Percentiles rank a stretch among this genome's conserved stretches.
Evolutionary conservation across 2,797 vertebrate genomes (phyloP).

Genomic region (Champsocephalus esox): DNA sequence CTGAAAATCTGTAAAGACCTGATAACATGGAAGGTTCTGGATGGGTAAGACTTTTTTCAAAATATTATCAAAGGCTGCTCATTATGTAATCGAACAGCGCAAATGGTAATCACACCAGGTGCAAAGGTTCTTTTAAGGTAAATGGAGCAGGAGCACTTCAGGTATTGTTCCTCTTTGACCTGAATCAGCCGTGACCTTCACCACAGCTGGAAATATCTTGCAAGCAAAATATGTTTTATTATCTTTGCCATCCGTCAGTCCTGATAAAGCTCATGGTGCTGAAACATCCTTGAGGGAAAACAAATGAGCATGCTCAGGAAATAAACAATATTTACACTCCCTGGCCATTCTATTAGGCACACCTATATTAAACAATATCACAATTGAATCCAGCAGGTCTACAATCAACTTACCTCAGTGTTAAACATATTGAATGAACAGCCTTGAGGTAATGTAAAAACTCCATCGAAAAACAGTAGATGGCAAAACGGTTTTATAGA

Average conservation of each 20-base stretch:
- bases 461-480: background rate
- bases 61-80: slow-evolving; percentile 77
- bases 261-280: background rate
- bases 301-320: background rate
- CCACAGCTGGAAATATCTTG: slow-evolving; percentile 8
- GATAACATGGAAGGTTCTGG: slow-evolving; percentile 93
- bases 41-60: slow-evolving; percentile 92
- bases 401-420: background rate
- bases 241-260: slow-evolving; percentile 5
- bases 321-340: background rate
- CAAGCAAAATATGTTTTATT: slow-evolving; percentile 17
- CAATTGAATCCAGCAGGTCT: background rate
- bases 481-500: background rate
- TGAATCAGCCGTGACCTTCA: slow-evolving; percentile 12
- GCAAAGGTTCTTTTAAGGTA: slow-evolving; percentile 34
- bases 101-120: slow-evolving; percentile 35
- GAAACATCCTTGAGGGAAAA: background rate
- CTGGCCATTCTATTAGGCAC: background rate
- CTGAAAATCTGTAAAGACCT: slow-evolving; percentile 93
- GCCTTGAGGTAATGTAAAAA: background rate
- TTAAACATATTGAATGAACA: background rate
- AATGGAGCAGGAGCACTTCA: slow-evolving; percentile 22
- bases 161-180: slow-evolving; percentile 19
- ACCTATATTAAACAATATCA: background rate
- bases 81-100: slow-evolving; percentile 45